These are phyloP conservation scores for Chaetodon trifasciatus DNA, from an alignment of 2,797 vertebrate species.

Conservation along the genomic window DNA sequence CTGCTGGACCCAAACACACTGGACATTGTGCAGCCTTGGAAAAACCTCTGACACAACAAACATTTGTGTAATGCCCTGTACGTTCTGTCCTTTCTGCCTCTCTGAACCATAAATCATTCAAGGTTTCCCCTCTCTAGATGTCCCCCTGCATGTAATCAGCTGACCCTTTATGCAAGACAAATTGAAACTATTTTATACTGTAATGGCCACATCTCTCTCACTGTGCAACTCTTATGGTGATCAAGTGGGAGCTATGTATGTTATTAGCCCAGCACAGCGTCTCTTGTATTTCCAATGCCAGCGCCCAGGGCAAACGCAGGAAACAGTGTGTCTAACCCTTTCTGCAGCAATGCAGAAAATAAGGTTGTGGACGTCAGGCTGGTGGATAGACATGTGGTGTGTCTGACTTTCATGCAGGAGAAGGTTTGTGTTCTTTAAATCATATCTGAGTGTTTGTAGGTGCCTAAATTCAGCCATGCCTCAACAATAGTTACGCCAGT, in stretches of 20 bases:
- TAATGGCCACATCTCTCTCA: neutral
- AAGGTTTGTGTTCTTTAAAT: neutral
- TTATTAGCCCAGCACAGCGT: neutral
- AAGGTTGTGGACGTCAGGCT: neutral
- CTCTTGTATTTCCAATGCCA: neutral
- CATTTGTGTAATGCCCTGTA: neutral
- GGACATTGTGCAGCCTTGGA: neutral
- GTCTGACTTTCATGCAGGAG: neutral
- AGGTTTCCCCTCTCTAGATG: neutral
- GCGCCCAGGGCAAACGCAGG: neutral
- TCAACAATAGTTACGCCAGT: neutral
- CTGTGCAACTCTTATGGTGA: too few species aligned
- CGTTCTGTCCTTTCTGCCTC: neutral
- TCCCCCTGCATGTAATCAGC: neutral
- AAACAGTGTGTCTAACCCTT: neutral
- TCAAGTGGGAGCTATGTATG: too few species aligned
- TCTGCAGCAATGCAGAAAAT: neutral
- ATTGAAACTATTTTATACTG: neutral
- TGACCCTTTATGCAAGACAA: neutral
- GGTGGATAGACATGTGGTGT: neutral
- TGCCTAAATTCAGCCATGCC: neutral
- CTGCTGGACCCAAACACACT: too few species aligned
- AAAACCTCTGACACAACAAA: conserved; percentile 5
- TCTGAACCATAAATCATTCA: neutral
- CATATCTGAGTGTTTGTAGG: neutral